These are phyloP conservation scores for Pteropus alecto DNA, from an alignment of 2,113 vertebrate species.

Conservation along the genomic window DNA sequence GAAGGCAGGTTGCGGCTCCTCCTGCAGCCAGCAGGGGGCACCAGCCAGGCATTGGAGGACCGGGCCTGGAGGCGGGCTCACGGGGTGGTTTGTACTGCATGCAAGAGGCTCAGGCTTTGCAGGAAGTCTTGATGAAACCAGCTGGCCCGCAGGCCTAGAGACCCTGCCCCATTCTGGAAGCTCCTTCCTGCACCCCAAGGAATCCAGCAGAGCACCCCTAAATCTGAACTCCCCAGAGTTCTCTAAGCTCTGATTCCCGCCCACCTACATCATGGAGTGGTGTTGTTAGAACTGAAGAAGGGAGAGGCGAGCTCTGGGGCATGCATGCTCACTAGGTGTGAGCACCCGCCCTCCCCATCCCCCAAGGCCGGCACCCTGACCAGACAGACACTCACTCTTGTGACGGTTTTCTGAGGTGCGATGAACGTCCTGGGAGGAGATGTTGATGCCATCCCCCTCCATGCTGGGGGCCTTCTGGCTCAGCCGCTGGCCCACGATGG, in stretches of 20 bases:
- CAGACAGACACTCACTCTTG: constrained; percentile 78
- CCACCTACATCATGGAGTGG: not conserved
- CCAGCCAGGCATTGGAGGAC: not conserved
- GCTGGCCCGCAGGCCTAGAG: not conserved
- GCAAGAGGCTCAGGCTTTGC: not conserved
- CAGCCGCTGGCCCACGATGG: constrained; percentile 81
- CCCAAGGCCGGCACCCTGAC: not conserved
- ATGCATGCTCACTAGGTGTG: not conserved
- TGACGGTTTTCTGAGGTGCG: constrained; percentile 16
- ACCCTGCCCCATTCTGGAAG: not conserved
- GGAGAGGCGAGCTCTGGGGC: not conserved
- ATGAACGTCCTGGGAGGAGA: constrained; percentile 74
- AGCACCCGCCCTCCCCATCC: not conserved
- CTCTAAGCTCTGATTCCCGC: not conserved
- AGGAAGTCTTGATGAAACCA: not conserved
- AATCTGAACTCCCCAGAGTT: not conserved
- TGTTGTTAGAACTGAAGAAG: not conserved
- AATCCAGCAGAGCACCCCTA: not conserved
- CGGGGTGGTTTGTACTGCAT: not conserved
- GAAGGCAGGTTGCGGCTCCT: not conserved
- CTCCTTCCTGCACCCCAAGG: not conserved
- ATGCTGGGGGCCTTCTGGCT: constrained; percentile 77
- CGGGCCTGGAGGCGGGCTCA: fast-evolving
- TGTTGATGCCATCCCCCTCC: constrained; percentile 66
- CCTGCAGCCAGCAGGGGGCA: constrained; percentile 48